Evolutionary conservation across 2,797 vertebrate genomes (phyloP).

Genomic region (Malacoraja senta): DNA sequence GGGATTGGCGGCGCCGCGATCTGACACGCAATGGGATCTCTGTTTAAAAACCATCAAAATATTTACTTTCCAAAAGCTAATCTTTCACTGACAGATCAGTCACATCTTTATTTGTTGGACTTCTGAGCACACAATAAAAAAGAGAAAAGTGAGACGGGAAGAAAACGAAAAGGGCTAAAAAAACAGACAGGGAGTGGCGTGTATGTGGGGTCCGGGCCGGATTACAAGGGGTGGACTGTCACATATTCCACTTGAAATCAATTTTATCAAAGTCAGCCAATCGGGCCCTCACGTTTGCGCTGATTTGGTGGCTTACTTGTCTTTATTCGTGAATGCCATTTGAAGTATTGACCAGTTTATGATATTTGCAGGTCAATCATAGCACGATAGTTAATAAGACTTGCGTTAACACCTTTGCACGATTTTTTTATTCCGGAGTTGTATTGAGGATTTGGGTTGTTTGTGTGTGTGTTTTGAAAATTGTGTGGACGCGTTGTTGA

Average conservation of each 20-base stretch:
- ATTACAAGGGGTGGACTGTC: neutral
- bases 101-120: constrained; percentile 30
- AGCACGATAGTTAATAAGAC: neutral
- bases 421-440: neutral
- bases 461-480: neutral
- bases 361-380: no score
- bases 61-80: constrained; percentile 41
- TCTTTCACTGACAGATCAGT: constrained; percentile 39
- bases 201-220: no score
- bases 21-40: constrained; percentile 38
- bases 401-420: no score
- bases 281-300: neutral
- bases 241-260: neutral
- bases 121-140: neutral
- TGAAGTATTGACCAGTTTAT: neutral
- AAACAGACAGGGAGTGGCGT: no score
- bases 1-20: constrained; percentile 7
- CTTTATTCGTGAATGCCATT: neutral
- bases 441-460: neutral
- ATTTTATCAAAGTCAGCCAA: neutral
- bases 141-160: neutral
- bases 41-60: constrained; percentile 36
- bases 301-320: neutral
- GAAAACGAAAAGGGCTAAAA: constrained; percentile 49
- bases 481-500: neutral